Evolutionary conservation across 2,888 invertebrate genomes (phyloP).

Genomic region (Calameuta filiformis): DNA sequence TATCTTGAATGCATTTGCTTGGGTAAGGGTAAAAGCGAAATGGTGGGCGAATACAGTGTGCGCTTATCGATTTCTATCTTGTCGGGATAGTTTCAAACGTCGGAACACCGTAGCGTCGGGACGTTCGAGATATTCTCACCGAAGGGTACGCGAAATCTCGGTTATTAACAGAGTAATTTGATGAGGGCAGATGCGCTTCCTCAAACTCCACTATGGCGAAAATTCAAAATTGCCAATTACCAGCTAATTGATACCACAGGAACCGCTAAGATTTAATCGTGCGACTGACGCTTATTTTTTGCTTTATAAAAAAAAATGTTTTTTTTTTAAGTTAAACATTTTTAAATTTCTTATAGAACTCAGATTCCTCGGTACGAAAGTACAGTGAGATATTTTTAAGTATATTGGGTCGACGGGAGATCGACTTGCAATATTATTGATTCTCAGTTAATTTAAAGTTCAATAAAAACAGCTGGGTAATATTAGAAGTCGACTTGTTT

Average conservation of each 20-base stretch:
- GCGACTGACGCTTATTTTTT: background rate
- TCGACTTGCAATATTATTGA: background rate
- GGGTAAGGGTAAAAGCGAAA: background rate
- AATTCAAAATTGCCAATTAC: constrained; percentile 3
- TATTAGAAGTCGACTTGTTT: background rate
- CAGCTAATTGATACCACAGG: background rate
- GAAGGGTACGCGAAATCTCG: background rate
- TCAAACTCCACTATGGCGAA: background rate
- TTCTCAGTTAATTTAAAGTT: background rate
- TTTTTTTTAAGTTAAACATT: background rate
- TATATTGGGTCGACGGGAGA: background rate
- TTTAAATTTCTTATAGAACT: background rate
- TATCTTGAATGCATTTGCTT: background rate
- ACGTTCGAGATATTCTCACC: background rate
- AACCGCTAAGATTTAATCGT: background rate
- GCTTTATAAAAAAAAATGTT: background rate
- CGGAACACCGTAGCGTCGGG: constrained; percentile 1
- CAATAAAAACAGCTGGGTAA: background rate
- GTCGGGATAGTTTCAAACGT: background rate
- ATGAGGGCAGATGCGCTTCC: constrained; percentile 1
- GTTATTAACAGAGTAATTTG: constrained; percentile 4
- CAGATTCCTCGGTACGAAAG: background rate
- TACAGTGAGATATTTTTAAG: background rate
- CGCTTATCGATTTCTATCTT: background rate
- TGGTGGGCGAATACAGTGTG: background rate